Percentiles rank a stretch among this genome's conserved stretches.
These are phyloP conservation scores for Thaleichthys pacificus DNA, from an alignment of 2,797 vertebrate genomes.

Conservation along the genomic window DNA sequence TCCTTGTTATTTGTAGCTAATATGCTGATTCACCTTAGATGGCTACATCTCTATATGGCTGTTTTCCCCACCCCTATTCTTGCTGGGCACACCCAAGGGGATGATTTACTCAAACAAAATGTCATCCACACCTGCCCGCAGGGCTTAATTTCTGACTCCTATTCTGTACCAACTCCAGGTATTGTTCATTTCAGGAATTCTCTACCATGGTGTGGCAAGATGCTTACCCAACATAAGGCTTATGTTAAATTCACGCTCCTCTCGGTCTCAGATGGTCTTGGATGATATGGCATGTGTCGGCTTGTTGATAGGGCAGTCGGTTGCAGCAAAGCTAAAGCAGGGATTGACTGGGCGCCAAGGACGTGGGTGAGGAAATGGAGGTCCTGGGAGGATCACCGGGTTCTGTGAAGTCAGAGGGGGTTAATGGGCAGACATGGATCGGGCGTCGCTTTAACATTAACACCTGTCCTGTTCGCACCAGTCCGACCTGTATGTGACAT, in stretches of 20 bases:
- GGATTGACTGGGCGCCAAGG: constrained; percentile 57
- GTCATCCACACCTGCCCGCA: background rate
- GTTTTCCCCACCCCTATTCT: background rate
- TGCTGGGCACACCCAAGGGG: background rate
- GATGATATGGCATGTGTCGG: no score
- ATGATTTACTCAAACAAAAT: background rate
- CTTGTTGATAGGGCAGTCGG: background rate
- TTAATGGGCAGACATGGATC: background rate
- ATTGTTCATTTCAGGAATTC: background rate
- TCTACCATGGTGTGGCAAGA: no score
- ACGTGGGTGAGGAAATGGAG: constrained; percentile 21
- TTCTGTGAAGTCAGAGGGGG: background rate
- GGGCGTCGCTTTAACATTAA: background rate
- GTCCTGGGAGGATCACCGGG: background rate
- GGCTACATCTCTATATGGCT: background rate
- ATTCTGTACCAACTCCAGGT: no score
- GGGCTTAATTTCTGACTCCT: no score
- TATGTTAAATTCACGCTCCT: background rate
- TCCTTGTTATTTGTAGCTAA: no score
- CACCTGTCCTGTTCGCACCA: no score
- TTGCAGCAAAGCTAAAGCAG: constrained; percentile 37
- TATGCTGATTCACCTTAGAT: background rate
- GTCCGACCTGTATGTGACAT: no score
- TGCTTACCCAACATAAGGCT: background rate
- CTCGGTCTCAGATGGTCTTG: background rate